Evolutionary conservation across 92 coral and sea anemone species (phyloP), one percentile per base, ranked within the genome.

Genomic region (Chrysogorgia sp.): DNA sequence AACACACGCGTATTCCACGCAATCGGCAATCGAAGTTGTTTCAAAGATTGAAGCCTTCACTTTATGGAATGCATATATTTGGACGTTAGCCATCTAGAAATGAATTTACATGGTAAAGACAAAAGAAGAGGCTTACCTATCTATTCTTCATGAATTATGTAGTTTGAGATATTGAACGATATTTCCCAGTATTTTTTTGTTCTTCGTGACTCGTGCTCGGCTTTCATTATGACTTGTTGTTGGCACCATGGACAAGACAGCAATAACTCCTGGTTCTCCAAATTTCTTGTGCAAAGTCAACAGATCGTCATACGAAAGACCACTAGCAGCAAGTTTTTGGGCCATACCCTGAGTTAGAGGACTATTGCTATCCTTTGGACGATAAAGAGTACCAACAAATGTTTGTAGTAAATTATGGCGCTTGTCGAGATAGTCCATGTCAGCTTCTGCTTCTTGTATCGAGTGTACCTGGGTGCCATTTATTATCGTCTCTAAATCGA

Each of bases 401-500:
- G 92, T 59, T 80, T 88, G 86, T 40, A 88, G 49, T 0, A 82
- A 74, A 45, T 76, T 82, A 60, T 90, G 71, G 40, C 90, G 84
- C 25, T 66, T 86, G 43, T 86, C 93, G 22, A 85, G 86, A 75
- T 86, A 89, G 59, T 79, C 75, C 64, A 84, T 65, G 72, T 86
- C 93, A 29, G 83, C 70, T 41, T 48, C 82, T n/a, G 87, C 88
- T 21, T 89, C 75, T 20, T 53, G n/a, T 24, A 64, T 52, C 25
- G 74, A 25, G 34, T 71, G 25, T 19, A 75, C 37, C 40, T 71
- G 67, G 56, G 69, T 58, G 56, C 74, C 47, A 30, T 81, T 67
- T 34, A 75, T 75, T 61, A 88, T 67, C 21, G 30, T 61, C 75
- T 69, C 63, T 74, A 24, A 49, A n/a, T 80, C 24, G 34, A 88